These are phyloP conservation scores for Leucania comma DNA, from an alignment of 2,888 invertebrate genomes.

Conservation along the genomic window DNA sequence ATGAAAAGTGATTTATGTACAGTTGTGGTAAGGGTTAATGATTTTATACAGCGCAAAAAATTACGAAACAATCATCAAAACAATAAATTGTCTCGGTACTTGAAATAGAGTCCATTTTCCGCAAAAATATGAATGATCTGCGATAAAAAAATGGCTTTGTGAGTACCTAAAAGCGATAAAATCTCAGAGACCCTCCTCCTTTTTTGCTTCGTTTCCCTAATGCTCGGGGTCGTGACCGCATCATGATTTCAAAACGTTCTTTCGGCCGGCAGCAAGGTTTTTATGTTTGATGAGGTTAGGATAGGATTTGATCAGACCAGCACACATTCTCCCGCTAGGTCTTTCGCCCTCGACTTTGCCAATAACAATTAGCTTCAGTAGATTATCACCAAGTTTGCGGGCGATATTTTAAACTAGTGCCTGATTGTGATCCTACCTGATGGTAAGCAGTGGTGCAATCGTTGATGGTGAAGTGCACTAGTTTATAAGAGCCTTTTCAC, in stretches of 20 bases:
- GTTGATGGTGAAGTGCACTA: too few relatives aligned
- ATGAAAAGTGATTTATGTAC: slow-evolving; percentile 9
- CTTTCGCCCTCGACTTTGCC: too few relatives aligned
- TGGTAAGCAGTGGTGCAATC: too few relatives aligned
- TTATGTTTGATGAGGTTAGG: not conserved
- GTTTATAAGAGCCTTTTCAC: too few relatives aligned
- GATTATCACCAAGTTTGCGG: too few relatives aligned
- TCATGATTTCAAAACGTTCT: too few relatives aligned
- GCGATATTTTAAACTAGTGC: too few relatives aligned
- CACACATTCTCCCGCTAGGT: not conserved
- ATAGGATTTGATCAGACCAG: not conserved
- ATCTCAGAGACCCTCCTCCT: not conserved
- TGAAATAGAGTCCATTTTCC: not conserved
- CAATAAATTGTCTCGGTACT: not conserved
- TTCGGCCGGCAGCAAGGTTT: not conserved
- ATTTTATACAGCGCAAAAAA: slow-evolving; percentile 19
- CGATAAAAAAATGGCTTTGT: not conserved
- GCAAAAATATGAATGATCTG: not conserved
- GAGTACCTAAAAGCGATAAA: not conserved
- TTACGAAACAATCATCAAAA: not conserved
- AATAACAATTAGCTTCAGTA: too few relatives aligned
- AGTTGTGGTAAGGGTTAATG: slow-evolving; percentile 28
- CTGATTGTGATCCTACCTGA: too few relatives aligned
- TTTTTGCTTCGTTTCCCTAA: too few relatives aligned
- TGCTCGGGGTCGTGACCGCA: too few relatives aligned